phyloP scores from a whole-genome alignment of 2,888 invertebrate genomes.

The Sinelater perroti region DNA sequence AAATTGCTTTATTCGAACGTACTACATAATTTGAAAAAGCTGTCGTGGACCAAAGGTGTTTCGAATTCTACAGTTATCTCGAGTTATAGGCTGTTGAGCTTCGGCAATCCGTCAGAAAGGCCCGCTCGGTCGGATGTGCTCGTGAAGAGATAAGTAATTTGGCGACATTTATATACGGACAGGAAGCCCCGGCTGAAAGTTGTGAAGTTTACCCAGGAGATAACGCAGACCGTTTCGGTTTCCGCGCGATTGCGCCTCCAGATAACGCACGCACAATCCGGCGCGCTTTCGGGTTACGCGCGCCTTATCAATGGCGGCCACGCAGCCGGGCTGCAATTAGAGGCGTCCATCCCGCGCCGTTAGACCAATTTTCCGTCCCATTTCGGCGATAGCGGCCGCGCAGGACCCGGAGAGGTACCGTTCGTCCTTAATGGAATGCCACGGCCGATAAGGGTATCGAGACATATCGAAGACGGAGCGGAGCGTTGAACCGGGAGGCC shows the following conservation, averaged over 20 bases:
- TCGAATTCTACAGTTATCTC: too few relatives aligned
- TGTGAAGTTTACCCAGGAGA: constrained; percentile 30
- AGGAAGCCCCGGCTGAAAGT: constrained; percentile 25
- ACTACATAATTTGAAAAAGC: too few relatives aligned
- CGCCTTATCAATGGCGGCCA: constrained; percentile 34
- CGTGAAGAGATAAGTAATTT: constrained; percentile 27
- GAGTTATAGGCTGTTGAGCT: too few relatives aligned
- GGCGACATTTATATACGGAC: constrained; percentile 25
- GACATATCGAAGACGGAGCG: constrained; percentile 47
- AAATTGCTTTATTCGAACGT: too few relatives aligned
- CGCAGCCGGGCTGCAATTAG: constrained; percentile 19
- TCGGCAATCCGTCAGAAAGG: too few relatives aligned
- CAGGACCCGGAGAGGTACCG: constrained; percentile 46
- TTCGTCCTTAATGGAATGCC: constrained; percentile 50
- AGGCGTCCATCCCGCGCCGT: constrained; percentile 27
- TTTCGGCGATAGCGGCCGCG: constrained; percentile 35
- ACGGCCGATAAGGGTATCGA: constrained; percentile 50
- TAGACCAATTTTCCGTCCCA: constrained; percentile 40
- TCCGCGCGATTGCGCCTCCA: constrained; percentile 36
- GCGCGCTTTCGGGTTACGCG: constrained; percentile 34
- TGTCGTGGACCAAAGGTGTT: too few relatives aligned
- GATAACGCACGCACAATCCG: constrained; percentile 35
- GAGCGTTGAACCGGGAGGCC: constrained; percentile 34
- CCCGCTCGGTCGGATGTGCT: constrained; percentile 10
- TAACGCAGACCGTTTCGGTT: constrained; percentile 35